Conservation (phyloP, 1,140 invertebrate genomes). For the Samia ricini region DNA sequence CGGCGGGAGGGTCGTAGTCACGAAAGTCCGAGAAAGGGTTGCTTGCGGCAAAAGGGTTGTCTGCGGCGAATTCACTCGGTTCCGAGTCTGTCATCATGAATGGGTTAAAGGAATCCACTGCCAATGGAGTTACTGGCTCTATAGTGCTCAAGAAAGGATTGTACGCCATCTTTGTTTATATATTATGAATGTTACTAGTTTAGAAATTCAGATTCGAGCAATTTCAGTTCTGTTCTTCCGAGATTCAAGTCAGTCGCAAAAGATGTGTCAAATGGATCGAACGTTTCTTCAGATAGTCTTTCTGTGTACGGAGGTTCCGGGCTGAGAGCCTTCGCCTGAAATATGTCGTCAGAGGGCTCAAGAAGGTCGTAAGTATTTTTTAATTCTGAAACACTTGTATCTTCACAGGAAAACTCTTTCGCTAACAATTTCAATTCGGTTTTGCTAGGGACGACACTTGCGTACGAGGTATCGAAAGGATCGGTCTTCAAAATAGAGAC, state of each 20-base stretch:
- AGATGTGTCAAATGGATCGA: slow-evolving; percentile 90
- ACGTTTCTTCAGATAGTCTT: slow-evolving; percentile 62
- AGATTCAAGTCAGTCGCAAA: slow-evolving; percentile 85
- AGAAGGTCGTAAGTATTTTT: slow-evolving; percentile 68
- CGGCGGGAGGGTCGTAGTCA: slow-evolving; percentile 71
- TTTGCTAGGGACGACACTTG: slow-evolving; percentile 82
- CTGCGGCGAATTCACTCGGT: slow-evolving; percentile 50
- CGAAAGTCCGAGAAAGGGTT: slow-evolving; percentile 83
- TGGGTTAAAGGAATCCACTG: slow-evolving; percentile 81
- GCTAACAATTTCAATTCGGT: slow-evolving; percentile 86
- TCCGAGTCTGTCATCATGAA: slow-evolving; percentile 82
- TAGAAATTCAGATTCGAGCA: slow-evolving; percentile 86
- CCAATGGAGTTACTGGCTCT: slow-evolving; percentile 73
- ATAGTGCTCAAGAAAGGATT: slow-evolving; percentile 88
- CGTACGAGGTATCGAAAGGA: slow-evolving; percentile 91
- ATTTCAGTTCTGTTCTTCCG: slow-evolving; percentile 86
- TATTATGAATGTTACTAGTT: slow-evolving; percentile 46
- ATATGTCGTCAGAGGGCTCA: slow-evolving; percentile 80
- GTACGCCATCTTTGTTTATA: slow-evolving; percentile 78
- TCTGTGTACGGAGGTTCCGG: slow-evolving; percentile 75
- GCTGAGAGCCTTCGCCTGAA: slow-evolving; percentile 82
- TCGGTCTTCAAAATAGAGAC: slow-evolving; percentile 78
- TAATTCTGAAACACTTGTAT: slow-evolving; percentile 36
- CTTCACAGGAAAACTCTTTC: slow-evolving; percentile 80
- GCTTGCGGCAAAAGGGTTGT: slow-evolving; percentile 80